Percentiles rank a stretch among this genome's conserved stretches.
These are phyloP conservation scores for Muscicapa comitata DNA, from an alignment of 2,797 vertebrate genomes.

Conservation along the genomic window DNA sequence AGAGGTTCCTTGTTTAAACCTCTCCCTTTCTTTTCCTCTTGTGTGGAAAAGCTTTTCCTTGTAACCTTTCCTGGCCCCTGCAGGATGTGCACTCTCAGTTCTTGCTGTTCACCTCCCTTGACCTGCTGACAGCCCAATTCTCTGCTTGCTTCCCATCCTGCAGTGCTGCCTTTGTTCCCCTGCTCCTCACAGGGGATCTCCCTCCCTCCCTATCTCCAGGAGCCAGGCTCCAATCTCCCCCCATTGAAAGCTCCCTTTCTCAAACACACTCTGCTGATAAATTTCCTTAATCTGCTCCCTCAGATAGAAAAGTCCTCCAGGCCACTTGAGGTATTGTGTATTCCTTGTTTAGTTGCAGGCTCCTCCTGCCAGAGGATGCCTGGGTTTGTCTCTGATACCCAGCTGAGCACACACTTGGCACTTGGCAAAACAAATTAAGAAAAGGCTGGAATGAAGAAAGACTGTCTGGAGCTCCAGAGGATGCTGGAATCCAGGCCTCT, in stretches of 20 bases:
- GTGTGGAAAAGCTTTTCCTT: background rate
- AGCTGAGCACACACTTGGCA: constrained; percentile 26
- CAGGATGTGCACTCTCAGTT: background rate
- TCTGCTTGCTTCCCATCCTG: background rate
- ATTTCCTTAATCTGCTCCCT: constrained; percentile 17
- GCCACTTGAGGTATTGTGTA: constrained; percentile 1
- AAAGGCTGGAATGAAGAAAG: background rate
- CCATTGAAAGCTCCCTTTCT: background rate
- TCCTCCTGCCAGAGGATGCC: constrained; percentile 11
- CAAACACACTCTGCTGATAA: background rate
- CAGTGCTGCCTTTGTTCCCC: background rate
- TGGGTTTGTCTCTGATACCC: constrained; percentile 8
- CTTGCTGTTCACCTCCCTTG: background rate
- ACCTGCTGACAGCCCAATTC: constrained; percentile 5
- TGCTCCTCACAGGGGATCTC: constrained; percentile 15
- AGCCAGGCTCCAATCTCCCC: constrained; percentile 34
- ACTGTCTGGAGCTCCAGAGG: constrained; percentile 3
- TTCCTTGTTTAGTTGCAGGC: background rate
- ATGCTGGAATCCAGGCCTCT: background rate
- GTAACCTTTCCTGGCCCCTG: background rate
- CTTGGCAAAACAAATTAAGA: constrained; percentile 35
- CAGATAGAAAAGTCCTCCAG: background rate
- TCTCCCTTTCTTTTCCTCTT: background rate
- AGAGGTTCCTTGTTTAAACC: background rate
- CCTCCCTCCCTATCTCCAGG: constrained; percentile 23